These are phyloP conservation scores for Corapipo altera DNA, from an alignment of 2,113 vertebrate species.

Conservation along the genomic window DNA sequence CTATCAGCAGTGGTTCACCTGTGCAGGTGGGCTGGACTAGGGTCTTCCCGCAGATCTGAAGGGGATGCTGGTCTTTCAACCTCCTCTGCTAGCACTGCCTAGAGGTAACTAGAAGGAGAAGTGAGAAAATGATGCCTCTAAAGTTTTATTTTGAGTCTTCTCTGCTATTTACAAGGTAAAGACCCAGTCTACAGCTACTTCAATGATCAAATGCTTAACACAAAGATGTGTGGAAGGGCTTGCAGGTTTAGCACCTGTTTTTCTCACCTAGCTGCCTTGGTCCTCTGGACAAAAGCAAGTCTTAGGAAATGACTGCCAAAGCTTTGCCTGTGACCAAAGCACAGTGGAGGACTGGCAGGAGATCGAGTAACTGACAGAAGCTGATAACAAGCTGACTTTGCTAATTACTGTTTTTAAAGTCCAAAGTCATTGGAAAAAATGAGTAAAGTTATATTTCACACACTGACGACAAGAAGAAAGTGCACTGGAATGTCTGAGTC, in stretches of 20 bases:
- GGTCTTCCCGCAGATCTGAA: neutral
- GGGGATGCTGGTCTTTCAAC: neutral
- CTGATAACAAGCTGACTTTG: slow-evolving; percentile 63
- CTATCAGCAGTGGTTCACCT: neutral
- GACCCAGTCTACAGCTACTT: neutral
- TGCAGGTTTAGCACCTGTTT: neutral
- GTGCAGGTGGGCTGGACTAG: neutral
- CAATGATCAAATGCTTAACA: neutral
- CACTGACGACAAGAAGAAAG: slow-evolving; percentile 62
- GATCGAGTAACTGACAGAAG: neutral
- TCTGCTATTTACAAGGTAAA: neutral
- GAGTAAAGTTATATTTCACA: slow-evolving; percentile 68
- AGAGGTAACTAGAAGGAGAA: neutral
- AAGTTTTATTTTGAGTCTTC: neutral
- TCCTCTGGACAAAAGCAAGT: neutral
- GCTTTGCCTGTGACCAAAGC: neutral
- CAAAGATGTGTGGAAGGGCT: neutral
- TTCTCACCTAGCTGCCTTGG: neutral
- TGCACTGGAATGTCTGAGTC: slow-evolving; percentile 77
- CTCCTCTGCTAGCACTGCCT: neutral
- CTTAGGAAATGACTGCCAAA: neutral
- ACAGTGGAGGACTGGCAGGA: neutral
- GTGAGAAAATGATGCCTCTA: neutral
- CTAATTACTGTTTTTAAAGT: slow-evolving; percentile 75
- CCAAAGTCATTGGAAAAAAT: slow-evolving; percentile 76